Evolutionary conservation across 1,140 invertebrate genomes (phyloP), one percentile per base, ranked within the genome.

Genomic region (Drosophila hydei): DNA sequence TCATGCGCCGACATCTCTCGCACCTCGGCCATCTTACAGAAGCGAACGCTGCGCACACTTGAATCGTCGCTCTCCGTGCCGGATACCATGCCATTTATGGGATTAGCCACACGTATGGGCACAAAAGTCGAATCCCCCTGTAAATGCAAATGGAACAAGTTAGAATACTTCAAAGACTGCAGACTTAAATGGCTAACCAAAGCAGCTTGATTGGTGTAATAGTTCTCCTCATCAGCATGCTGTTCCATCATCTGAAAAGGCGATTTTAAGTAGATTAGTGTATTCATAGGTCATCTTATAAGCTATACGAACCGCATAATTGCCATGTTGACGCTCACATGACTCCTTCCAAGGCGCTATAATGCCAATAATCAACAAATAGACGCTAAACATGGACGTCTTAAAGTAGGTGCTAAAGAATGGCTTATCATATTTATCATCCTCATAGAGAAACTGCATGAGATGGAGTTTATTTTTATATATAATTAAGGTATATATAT

Each of bases 331-430:
- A 72, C 94, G 94, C 50, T 93, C 93, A 79, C 96, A 97, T 60
- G 95, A 94, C 55, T 96, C 94, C 88, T 95, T 93, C 97, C 96
- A 98, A 18, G 96, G 95, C 56, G 94, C 94, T 93, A 96, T 96
- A 71, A 97, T 94, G 52, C 96, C 93, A 75, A 97, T 95, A 19
- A 97, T 96, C 60, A 96, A 91, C 50, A 98, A 92, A 91, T 97
- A 98, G 18, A 97, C 91, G 1, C 95, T 94, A 89, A 98, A 97
- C 96, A 98, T 96, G 6, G 95, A 96, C 8, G 96, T 97, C 92
- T 97, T 97, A 33, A 97, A 92, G 91, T 97, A 98, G 6, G 97
- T 97, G 75, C 94, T 97, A 91, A 97, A 98, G 92, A 97, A 97
- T 58, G 97, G 96, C 80, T 97, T 97, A 85, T 96, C 93, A 89